Percentiles rank a stretch among this genome's conserved stretches.
Evolutionary conservation across 2,888 invertebrate genomes (phyloP).

Genomic region (Taphrorychus bicolor): DNA sequence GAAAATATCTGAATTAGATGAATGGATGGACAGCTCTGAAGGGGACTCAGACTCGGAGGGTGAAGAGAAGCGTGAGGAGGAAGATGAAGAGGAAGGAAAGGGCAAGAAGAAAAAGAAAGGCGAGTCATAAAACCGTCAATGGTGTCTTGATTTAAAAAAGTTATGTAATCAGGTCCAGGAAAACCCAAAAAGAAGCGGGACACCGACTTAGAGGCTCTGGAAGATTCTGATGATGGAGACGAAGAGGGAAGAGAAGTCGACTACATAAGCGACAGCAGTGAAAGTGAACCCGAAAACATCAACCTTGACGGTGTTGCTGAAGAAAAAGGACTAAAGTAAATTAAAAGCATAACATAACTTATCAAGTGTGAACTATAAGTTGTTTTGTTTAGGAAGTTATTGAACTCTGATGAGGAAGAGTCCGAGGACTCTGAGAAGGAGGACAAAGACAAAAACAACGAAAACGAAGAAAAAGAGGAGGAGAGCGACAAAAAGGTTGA

Average conservation of each 20-base stretch:
- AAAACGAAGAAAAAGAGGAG: slow-evolving; percentile 74
- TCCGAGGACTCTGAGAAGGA: slow-evolving; percentile 85
- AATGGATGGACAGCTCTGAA: slow-evolving; percentile 84
- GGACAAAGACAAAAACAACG: slow-evolving; percentile 70
- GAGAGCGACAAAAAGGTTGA: slow-evolving; percentile 71
- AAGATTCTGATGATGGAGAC: slow-evolving; percentile 97
- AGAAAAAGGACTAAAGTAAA: slow-evolving; percentile 67
- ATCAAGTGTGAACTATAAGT: background rate
- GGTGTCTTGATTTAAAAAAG: background rate
- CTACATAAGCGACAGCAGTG: slow-evolving; percentile 83
- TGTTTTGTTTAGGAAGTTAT: slow-evolving; percentile 82
- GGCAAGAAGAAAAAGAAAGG: slow-evolving; percentile 62
- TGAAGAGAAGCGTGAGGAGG: slow-evolving; percentile 71
- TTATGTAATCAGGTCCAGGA: background rate
- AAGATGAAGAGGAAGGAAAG: slow-evolving; percentile 66
- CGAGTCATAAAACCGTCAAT: background rate
- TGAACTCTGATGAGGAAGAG: slow-evolving; percentile 88
- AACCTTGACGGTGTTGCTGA: slow-evolving; percentile 78
- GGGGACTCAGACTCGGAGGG: slow-evolving; percentile 81
- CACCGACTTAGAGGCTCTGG: slow-evolving; percentile 88
- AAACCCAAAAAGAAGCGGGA: slow-evolving; percentile 77
- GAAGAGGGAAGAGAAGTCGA: slow-evolving; percentile 94
- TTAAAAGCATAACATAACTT: background rate
- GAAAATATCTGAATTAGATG: slow-evolving; percentile 93
- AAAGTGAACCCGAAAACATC: slow-evolving; percentile 84